A percentile compares a stretch with the other conserved stretches of the same genome.
These are phyloP conservation scores for Psilopogon haemacephalus DNA, from an alignment of 2,113 vertebrate species.

Conservation along the genomic window DNA sequence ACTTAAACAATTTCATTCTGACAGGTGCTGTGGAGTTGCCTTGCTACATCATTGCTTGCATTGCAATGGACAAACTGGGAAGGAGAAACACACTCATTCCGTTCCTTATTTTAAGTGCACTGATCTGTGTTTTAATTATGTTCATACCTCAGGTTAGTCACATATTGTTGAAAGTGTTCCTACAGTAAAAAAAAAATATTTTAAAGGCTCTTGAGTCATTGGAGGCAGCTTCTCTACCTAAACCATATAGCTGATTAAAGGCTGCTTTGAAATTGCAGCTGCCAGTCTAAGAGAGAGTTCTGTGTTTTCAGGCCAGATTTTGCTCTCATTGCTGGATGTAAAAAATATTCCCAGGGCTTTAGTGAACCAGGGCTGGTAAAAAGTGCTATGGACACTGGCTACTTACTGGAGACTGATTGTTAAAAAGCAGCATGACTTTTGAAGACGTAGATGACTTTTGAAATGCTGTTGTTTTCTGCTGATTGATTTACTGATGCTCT, in stretches of 20 bases:
- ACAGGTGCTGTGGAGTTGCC: conserved; percentile 91
- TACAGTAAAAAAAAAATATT: neutral
- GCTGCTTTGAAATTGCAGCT: neutral
- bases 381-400: neutral
- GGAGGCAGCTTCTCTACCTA: neutral
- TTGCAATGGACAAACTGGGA: conserved; percentile 86
- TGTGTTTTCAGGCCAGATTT: conserved; percentile 4
- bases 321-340: neutral
- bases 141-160: conserved; percentile 83
- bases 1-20: conserved; percentile 45
- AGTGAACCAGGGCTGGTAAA: neutral
- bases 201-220: neutral
- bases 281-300: neutral
- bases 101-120: conserved; percentile 81
- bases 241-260: neutral
- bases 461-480: neutral
- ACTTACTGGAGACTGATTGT: neutral
- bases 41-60: conserved; percentile 84
- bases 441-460: neutral
- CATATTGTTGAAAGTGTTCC: neutral
- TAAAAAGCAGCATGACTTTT: neutral
- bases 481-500: conserved; percentile 37
- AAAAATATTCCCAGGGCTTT: neutral
- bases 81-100: conserved; percentile 85
- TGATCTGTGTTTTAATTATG: conserved; percentile 82